Conservation (phyloP, 2,113 vertebrate species). For the Leucopsar rothschildi region DNA sequence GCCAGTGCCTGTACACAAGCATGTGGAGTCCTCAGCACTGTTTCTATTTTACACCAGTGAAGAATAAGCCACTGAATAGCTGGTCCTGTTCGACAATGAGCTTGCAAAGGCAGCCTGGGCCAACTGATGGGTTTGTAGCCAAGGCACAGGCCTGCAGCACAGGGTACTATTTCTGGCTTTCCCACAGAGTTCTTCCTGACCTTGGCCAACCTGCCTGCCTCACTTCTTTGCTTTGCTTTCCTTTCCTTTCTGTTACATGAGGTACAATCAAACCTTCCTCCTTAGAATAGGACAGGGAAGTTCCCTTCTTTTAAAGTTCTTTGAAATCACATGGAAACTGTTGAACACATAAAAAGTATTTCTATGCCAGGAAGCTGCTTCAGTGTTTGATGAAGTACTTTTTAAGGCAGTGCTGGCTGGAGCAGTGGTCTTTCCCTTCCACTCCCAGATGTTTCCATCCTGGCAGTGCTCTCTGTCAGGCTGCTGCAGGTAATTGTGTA, state of each 20-base stretch:
- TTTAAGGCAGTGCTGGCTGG: neutral
- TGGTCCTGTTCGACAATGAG: neutral
- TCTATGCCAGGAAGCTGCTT: neutral
- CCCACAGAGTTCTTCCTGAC: constrained; percentile 4
- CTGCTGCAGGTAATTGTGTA: neutral
- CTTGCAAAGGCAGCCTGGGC: neutral
- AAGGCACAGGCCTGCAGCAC: neutral
- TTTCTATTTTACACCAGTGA: neutral
- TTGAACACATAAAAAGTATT: neutral
- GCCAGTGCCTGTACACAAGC: neutral
- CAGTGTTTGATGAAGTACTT: neutral
- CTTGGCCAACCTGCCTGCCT: neutral
- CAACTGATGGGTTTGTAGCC: neutral
- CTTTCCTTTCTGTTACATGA: neutral
- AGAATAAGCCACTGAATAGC: neutral
- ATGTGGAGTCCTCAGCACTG: neutral
- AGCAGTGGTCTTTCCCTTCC: neutral
- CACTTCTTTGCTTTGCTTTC: neutral
- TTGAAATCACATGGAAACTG: neutral
- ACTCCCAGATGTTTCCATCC: neutral
- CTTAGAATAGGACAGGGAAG: neutral
- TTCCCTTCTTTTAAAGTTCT: neutral
- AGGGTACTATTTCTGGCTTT: constrained; percentile 37
- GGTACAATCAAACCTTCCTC: neutral
- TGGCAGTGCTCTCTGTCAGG: neutral